These are phyloP conservation scores for Falco biarmicus DNA, from an alignment of 2,797 vertebrate species.

Conservation along the genomic window DNA sequence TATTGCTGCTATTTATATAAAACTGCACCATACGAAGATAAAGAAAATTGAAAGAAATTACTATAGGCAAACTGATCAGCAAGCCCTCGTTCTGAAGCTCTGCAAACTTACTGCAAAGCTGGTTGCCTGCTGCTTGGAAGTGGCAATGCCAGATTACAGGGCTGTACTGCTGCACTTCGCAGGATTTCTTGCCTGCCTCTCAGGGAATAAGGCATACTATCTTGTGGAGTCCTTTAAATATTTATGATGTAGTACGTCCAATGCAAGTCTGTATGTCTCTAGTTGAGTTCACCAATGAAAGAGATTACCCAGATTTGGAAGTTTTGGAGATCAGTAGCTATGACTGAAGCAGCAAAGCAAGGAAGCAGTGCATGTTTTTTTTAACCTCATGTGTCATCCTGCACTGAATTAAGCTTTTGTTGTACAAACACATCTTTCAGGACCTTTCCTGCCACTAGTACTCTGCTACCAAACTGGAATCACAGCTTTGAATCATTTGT, in stretches of 20 bases:
- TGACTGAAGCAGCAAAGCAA: neutral
- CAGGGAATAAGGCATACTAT: neutral
- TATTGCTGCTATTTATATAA: neutral
- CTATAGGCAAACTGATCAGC: neutral
- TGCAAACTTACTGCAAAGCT: neutral
- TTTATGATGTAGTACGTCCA: neutral
- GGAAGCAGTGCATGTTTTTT: neutral
- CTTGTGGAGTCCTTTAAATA: neutral
- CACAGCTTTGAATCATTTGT: neutral
- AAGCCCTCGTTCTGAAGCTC: neutral
- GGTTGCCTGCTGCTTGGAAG: neutral
- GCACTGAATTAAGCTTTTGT: neutral
- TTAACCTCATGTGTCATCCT: neutral
- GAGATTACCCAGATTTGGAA: neutral
- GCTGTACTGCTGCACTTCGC: neutral
- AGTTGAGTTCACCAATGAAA: neutral
- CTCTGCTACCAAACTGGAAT: neutral
- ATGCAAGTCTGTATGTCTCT: neutral
- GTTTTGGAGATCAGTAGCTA: neutral
- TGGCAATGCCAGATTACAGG: neutral
- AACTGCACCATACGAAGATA: neutral
- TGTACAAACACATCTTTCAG: neutral
- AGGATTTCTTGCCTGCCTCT: neutral
- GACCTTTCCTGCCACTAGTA: neutral
- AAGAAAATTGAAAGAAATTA: neutral